Base-by-base conservation (phyloP, 2,797 vertebrate genomes). In the Pogoniulus pusillus region DNA sequence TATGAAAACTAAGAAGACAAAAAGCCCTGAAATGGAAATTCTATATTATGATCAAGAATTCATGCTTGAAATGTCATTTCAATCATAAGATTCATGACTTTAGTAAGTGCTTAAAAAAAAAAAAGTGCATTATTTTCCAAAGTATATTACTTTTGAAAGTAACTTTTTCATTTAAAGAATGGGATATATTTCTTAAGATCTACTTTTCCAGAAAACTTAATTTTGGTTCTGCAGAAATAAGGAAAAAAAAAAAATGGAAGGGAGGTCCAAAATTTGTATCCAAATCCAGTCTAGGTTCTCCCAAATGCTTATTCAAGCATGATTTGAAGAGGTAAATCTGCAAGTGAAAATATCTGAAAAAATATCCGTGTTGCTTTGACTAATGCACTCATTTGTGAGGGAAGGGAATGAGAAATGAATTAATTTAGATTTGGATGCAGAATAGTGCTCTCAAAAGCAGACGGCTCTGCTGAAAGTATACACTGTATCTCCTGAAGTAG, bases 121-220 rank as follows among this genome's bases (percentile, higher is more conserved):
- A 47, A 47, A 47, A 47, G 12, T 20, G 7, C 8, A 15, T 32
- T 60, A n/a, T 87, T 87, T 64, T 82, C 39, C 66, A 16, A 34
- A 65, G 39, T 29, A 43, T 15, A 69, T 85, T 86, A 81, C 10
- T 90, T 73, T 82, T 68, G 12, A 96, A 53, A 51, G 16, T 49
- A 91, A 82, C 7, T 69, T 91, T 22, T 79, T 87, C 32, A 65
- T 91, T 73, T 75, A 77, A 85, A 58, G 95, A 95, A 37, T 43
- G 12, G 1, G 63, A 72, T 34, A 23, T 64, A 62, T 57, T 80
- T 84, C 30, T 93, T 89, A 84, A 68, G 34, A 85, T 82, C 34
- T 26, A 83, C 37, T 86, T 39, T 57, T 89, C 60, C 9, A 62
- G 86, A 93, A 95, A 89, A 65, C 5, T 14, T 82, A 24, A 5